A percentile compares a stretch with the other conserved stretches of the same genome.
phyloP scores from a whole-genome alignment of 2,888 invertebrate genomes.

The Apodemia duryi region DNA sequence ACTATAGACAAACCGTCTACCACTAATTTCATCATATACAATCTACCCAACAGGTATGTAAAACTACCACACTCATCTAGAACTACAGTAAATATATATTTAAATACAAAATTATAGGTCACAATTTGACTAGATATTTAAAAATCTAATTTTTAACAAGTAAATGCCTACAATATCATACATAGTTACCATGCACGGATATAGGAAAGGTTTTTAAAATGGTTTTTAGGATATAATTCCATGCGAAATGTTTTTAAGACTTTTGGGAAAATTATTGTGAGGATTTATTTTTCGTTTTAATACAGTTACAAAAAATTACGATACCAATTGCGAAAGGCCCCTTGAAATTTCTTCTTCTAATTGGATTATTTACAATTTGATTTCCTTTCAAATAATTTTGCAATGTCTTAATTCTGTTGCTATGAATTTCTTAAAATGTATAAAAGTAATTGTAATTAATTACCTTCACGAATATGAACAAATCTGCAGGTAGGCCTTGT shows the following conservation, averaged over 20 bases:
- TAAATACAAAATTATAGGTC: background rate
- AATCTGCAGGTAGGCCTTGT: conserved; percentile 98
- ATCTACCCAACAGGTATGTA: conserved; percentile 21
- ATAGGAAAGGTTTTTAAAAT: conserved; percentile 2
- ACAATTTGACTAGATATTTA: conserved; percentile 6
- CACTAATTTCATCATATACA: conserved; percentile 3
- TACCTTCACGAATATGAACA: conserved; percentile 98
- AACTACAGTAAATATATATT: conserved; percentile 5
- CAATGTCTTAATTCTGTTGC: background rate
- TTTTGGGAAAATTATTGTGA: background rate
- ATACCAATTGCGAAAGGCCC: background rate
- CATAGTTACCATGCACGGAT: conserved; percentile 6
- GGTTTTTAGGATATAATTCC: background rate
- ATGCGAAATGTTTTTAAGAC: background rate
- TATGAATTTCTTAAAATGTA: background rate
- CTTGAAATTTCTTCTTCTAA: background rate
- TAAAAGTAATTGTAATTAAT: background rate
- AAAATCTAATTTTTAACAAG: background rate
- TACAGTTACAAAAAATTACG: background rate
- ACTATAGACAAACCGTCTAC: background rate
- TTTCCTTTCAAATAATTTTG: too few species aligned
- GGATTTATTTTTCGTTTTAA: background rate
- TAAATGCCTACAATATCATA: background rate
- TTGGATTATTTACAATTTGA: background rate
- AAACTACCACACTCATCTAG: conserved; percentile 22